Conservation (phyloP, 1,140 invertebrate species). For the Danaus plexippus region DNA sequence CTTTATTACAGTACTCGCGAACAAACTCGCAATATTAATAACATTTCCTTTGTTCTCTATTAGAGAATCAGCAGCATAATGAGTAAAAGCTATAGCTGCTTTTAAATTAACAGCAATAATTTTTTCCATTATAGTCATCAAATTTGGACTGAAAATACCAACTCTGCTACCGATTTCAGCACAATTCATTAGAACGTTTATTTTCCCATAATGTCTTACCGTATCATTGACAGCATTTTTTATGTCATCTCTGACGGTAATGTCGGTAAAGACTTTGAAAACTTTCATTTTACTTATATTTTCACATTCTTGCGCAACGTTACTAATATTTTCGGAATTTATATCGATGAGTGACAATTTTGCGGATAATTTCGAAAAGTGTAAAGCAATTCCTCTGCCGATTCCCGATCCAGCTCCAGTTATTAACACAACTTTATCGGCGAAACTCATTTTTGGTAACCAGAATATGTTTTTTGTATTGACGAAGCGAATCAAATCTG, state of each 20-base stretch:
- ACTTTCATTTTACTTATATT: no score
- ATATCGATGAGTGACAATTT: no score
- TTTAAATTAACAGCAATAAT: constrained; percentile 27
- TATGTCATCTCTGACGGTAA: constrained; percentile 22
- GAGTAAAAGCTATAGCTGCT: constrained; percentile 18
- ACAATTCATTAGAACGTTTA: constrained; percentile 31
- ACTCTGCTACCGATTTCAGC: constrained; percentile 16
- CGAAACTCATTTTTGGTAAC: no score
- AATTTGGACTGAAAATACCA: constrained; percentile 3
- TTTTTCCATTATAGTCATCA: constrained; percentile 26
- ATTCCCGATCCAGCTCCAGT: no score
- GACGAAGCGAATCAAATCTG: no score
- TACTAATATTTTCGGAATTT: no score
- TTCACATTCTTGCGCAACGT: no score
- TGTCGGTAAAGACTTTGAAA: no score
- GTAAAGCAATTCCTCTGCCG: no score
- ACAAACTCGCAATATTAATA: constrained; percentile 28
- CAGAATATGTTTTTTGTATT: no score
- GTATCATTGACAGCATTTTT: constrained; percentile 20
- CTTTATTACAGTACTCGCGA: background rate
- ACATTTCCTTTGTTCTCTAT: constrained; percentile 25
- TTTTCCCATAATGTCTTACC: constrained; percentile 23
- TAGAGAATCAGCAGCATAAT: constrained; percentile 13
- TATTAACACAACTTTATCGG: no score
- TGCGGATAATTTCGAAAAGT: no score